Base-by-base conservation (phyloP, 1,140 invertebrate genomes). In the Eumaeus atala region DNA sequence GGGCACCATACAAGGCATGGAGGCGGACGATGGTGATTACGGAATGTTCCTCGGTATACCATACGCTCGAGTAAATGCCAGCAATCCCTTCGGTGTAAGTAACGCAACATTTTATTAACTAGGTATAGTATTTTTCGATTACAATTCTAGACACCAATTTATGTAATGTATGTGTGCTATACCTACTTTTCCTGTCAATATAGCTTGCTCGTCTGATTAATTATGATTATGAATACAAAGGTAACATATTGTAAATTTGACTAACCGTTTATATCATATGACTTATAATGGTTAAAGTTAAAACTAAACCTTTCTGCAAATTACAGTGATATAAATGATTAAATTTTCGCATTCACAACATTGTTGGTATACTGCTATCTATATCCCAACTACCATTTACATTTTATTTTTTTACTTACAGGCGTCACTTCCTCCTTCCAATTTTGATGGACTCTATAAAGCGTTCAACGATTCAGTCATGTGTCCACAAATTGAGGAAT, bases 51-150 rank as follows among this genome's bases (percentile, higher is more conserved):
- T 56, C n/a, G 57, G 57, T 9, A 56, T 59, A 56, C 61, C 56
- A 1, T 59, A 56, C 34, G 56, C 48, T 14, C 36, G 21, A 36
- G 57, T 62, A 1, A 55, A 62, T n/a, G 21, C 17, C 0, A 51
- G 36, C 21, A 62, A 62, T 42, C 56, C 56, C 18, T 62, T 62
- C 51, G 56, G 56, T 34, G 61, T 59, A 33, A 62, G 56, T 57
- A 33, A 35, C 14, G 17, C 17, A 11, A 34, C 42, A 9, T 50
- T 48, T 44, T 17, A 42, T 54, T n/a, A n/a, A n/a, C n/a, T n/a
- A n/a, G n/a, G n/a, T n/a, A n/a, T n/a, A n/a, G n/a, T n/a, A n/a
- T n/a, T n/a, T n/a, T n/a, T 40, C 54, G 47, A 37, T 47, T 14
- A 35, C 16, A 18, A 28, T n/a, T n/a, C 21, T 28, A 28, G 21